A percentile compares a stretch with the other conserved stretches of the same genome.
Evolutionary conservation across 92 coral and sea anemone genomes (phyloP).

Genomic region (Epizoanthus stellaris): DNA sequence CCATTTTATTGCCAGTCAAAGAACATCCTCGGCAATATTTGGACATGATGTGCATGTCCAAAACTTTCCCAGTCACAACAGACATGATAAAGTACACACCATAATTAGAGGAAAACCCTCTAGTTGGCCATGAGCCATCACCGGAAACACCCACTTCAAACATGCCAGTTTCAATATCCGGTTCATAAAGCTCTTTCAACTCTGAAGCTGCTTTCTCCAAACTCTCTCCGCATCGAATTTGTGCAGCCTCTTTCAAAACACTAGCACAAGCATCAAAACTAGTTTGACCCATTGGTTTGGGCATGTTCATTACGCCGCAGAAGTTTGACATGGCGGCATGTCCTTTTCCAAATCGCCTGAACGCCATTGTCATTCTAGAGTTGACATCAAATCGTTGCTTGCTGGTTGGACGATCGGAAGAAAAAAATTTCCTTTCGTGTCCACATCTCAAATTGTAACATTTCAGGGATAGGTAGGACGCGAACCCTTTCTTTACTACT

Average conservation of each 20-base stretch:
- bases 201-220: constrained; percentile 4
- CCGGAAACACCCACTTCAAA: neutral
- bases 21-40: neutral
- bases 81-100: neutral
- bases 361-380: constrained; percentile 7
- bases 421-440: constrained; percentile 14
- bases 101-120: neutral
- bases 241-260: constrained; percentile 21
- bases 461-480: neutral
- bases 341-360: constrained; percentile 26
- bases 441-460: neutral
- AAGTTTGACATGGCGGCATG: constrained; percentile 11
- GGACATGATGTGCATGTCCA: neutral
- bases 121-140: constrained; percentile 12
- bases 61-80: neutral
- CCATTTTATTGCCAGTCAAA: neutral
- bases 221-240: neutral
- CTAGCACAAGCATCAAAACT: neutral
- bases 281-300: constrained; percentile 24
- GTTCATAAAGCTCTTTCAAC: constrained; percentile 8
- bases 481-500: neutral
- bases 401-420: constrained; percentile 18
- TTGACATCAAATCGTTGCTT: constrained; percentile 21
- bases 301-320: constrained; percentile 19
- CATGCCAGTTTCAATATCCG: neutral